Evolutionary conservation across 2,113 vertebrate genomes (phyloP), one percentile per base, ranked within the genome.

Genomic region (Rhineura floridana): DNA sequence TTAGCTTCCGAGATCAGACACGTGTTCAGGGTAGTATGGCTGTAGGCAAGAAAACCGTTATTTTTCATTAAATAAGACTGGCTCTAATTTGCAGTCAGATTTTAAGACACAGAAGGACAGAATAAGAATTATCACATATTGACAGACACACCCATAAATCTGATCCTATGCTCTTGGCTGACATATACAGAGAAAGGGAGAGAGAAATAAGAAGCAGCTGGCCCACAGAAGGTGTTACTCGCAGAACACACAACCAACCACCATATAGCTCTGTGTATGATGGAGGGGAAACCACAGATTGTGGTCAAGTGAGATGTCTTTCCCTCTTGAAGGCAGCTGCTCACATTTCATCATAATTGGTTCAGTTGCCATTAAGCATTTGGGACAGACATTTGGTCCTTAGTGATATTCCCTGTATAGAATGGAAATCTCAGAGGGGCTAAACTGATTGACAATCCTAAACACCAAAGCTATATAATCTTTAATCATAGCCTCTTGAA

Each of bases 81-180:
- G 3, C 77, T 92, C 73, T 67, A 59, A 52, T 39, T 42, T 39
- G 12, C 3, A 72, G 8, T 91, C 81, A 78, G 4, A 48, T 90
- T 93, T 92, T 59, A 91, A 86, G 87, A 63, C 33, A 80, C 33
- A 90, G 78, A 93, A 92, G 25, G 85, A 36, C 75, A 39, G n/a
- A 69, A 72, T 46, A 65, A 17, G 33, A 72, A 85, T 39, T 25
- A 88, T 55, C 59, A 86, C 12, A 5, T 52, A 42, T 39, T 19
- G n/a, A 33, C 85, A 82, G 48, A 76, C 59, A 89, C 0, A 13
- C 52, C 63, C 75, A 76, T 72, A 72, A 52, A 87, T 36, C 62
- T 84, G 0, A 39, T 0, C 0, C 0, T 62, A 52, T 42, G 17
- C 39, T 76, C 25, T 63, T 48, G 21, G 10, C 48, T 62, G 55